Evolutionary conservation across 1,140 invertebrate genomes (phyloP).

Genomic region (Sminthurinus signatus): DNA sequence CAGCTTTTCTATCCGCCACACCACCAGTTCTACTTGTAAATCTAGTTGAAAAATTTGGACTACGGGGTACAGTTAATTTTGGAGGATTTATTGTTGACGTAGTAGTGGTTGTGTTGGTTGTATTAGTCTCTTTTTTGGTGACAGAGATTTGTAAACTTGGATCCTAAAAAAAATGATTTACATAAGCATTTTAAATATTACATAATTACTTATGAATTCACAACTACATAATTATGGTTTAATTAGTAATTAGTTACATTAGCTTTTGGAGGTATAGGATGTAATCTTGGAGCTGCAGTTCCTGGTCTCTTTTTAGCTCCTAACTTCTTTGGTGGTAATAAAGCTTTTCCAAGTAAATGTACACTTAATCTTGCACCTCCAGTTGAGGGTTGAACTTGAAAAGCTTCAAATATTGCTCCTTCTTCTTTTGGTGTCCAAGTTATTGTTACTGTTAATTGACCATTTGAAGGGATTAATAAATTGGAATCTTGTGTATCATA

Average conservation of each 20-base stretch:
- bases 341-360: conserved; percentile 16
- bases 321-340: conserved; percentile 1
- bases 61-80: conserved; percentile 1
- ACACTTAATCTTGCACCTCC: conserved; percentile 6
- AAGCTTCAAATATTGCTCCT: conserved; percentile 9
- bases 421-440: conserved; percentile 14
- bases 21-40: neutral
- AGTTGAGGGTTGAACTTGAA: neutral
- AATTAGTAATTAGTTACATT: no score
- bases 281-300: no score
- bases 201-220: no score
- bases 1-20: no score
- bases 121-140: neutral
- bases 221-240: no score
- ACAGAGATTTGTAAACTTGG: neutral
- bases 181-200: no score
- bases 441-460: neutral
- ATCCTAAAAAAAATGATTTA: conserved; percentile 3
- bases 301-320: neutral
- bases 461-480: neutral
- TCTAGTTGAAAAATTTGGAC: conserved; percentile 3
- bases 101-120: no score
- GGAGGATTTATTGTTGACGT: no score
- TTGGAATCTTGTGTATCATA: neutral
- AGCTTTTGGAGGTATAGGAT: neutral